phyloP scores from a whole-genome alignment of 2,113 vertebrate species.

The Genyomyrus donnyi region DNA sequence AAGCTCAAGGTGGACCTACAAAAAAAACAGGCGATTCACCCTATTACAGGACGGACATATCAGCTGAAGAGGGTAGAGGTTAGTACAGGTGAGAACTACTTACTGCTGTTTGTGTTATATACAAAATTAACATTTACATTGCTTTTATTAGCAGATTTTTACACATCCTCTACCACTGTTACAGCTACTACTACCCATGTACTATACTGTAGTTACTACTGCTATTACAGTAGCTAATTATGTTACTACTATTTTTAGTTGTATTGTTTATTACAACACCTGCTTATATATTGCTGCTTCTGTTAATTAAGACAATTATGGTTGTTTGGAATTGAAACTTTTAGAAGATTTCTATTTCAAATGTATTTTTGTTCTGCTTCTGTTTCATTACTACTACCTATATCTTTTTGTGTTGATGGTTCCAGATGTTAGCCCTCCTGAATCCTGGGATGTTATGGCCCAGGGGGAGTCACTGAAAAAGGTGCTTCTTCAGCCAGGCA shows the following conservation, averaged over 20 bases:
- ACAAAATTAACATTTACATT: background rate
- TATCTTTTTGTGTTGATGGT: background rate
- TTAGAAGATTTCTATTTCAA: background rate
- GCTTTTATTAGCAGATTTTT: background rate
- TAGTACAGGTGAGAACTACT: background rate
- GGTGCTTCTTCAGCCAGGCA: conserved; percentile 19
- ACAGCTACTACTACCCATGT: background rate
- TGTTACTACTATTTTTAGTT: background rate
- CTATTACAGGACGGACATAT: conserved; percentile 13
- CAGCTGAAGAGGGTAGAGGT: conserved; percentile 23
- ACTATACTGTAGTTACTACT: background rate
- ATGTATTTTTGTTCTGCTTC: background rate
- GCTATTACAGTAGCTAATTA: background rate
- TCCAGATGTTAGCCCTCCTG: conserved; percentile 47
- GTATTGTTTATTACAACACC: background rate
- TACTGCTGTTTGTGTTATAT: background rate
- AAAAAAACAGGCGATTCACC: conserved; percentile 23
- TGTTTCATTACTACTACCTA: background rate
- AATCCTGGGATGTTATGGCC: conserved; percentile 50
- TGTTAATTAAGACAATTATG: background rate
- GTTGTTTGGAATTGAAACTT: background rate
- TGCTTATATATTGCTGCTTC: background rate
- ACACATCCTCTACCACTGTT: background rate
- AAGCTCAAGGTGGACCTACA: conserved; percentile 24
- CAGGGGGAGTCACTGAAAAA: background rate